Conservation (phyloP, 2,888 invertebrate genomes). For the Tetropium fuscum region DNA sequence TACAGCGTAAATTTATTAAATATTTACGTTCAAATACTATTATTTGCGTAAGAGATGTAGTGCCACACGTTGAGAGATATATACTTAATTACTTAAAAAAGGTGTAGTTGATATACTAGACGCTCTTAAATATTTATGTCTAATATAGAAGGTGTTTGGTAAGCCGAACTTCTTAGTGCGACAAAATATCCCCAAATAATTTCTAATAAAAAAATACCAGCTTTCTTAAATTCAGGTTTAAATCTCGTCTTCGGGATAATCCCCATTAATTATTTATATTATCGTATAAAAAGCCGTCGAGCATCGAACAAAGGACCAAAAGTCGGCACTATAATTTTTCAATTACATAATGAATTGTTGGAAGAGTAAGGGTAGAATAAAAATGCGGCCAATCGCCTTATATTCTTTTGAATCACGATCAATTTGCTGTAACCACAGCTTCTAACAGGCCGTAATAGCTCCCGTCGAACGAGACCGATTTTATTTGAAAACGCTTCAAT, state of each 20-base stretch:
- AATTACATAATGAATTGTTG: slow-evolving; percentile 48
- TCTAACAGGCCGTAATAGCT: slow-evolving; percentile 65
- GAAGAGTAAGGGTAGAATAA: slow-evolving; percentile 49
- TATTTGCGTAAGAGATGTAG: too few relatives aligned
- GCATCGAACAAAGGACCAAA: slow-evolving; percentile 30
- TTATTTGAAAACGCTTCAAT: slow-evolving; percentile 67
- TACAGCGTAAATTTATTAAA: too few relatives aligned
- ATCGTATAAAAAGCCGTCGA: neutral
- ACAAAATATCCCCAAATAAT: too few relatives aligned
- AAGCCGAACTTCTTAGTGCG: too few relatives aligned
- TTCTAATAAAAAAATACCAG: too few relatives aligned
- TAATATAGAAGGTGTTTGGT: too few relatives aligned
- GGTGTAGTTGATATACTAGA: too few relatives aligned
- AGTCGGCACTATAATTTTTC: slow-evolving; percentile 43
- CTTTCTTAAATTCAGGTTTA: neutral
- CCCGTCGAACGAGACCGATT: slow-evolving; percentile 64
- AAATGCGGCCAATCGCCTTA: slow-evolving; percentile 55
- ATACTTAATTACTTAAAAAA: too few relatives aligned
- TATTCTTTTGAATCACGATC: slow-evolving; percentile 61
- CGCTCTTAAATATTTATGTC: too few relatives aligned
- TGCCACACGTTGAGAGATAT: too few relatives aligned
- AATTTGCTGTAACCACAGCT: slow-evolving; percentile 65
- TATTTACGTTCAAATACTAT: too few relatives aligned
- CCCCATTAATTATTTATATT: neutral
- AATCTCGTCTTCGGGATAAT: neutral